Evolutionary conservation across 2,888 invertebrate species (phyloP).

Genomic region (Scaptomyza tumidula): DNA sequence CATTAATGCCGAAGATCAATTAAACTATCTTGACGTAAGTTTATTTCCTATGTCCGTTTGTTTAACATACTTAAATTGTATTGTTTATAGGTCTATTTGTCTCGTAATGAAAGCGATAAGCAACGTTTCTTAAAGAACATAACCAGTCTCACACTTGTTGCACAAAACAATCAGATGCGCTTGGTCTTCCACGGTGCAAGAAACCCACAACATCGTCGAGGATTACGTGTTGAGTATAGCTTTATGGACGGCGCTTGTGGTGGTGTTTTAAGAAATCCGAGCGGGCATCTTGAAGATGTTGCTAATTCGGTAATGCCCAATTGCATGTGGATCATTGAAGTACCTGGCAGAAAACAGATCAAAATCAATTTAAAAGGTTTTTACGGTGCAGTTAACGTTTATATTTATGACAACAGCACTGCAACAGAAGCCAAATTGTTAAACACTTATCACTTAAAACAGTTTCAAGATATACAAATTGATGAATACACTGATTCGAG

Average conservation of each 20-base stretch:
- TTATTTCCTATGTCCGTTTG: neutral
- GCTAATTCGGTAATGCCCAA: slow-evolving; percentile 77
- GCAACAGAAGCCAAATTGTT: slow-evolving; percentile 27
- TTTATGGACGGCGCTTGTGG: slow-evolving; percentile 89
- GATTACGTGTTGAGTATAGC: slow-evolving; percentile 90
- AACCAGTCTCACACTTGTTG: slow-evolving; percentile 86
- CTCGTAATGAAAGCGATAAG: slow-evolving; percentile 37
- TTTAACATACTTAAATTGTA: no score
- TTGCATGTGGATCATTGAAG: slow-evolving; percentile 88
- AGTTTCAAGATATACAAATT: fast-evolving
- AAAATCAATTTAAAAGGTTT: fast-evolving
- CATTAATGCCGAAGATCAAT: slow-evolving; percentile 48
- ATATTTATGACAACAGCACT: slow-evolving; percentile 64
- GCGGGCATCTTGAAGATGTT: fast-evolving
- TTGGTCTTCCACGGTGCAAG: slow-evolving; percentile 88
- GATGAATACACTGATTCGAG: slow-evolving; percentile 37
- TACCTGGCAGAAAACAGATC: slow-evolving; percentile 87
- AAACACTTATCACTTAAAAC: neutral
- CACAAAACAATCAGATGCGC: slow-evolving; percentile 90
- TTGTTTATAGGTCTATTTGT: slow-evolving; percentile 62
- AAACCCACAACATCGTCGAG: slow-evolving; percentile 85
- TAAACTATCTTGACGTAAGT: slow-evolving; percentile 85
- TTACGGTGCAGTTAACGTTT: fast-evolving
- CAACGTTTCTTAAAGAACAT: slow-evolving; percentile 66
- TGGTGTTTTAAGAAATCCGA: slow-evolving; percentile 87